Conservation (phyloP, 2,113 vertebrate species). For the Catagonus wagneri region DNA sequence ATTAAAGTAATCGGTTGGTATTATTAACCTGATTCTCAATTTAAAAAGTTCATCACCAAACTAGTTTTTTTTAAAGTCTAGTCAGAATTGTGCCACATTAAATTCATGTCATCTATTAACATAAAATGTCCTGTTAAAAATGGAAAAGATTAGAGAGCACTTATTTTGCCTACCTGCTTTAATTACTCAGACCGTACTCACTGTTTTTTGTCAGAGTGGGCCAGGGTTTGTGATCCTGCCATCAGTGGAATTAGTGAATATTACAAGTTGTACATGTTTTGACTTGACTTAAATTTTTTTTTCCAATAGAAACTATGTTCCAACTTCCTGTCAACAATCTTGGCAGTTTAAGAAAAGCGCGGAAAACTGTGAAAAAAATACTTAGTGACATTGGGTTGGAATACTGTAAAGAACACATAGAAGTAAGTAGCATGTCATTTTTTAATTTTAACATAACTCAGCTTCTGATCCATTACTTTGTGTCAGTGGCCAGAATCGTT, state of each 20-base stretch:
- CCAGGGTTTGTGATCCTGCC: constrained; percentile 77
- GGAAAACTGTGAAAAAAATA: constrained; percentile 99
- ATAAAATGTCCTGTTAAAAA: constrained; percentile 30
- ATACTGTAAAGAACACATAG: constrained; percentile 98
- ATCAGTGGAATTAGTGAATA: constrained; percentile 76
- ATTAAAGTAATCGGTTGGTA: constrained; percentile 63
- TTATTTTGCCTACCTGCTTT: constrained; percentile 65
- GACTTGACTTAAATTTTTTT: constrained; percentile 86
- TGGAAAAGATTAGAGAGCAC: constrained; percentile 24
- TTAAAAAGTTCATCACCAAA: constrained; percentile 44
- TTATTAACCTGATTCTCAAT: constrained; percentile 45
- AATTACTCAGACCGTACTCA: constrained; percentile 49
- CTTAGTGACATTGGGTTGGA: constrained; percentile 99
- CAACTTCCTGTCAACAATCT: constrained; percentile 99
- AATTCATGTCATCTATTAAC: not conserved
- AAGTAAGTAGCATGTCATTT: constrained; percentile 91
- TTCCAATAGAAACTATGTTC: constrained; percentile 97
- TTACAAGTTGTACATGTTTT: constrained; percentile 78
- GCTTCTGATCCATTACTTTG: constrained; percentile 72
- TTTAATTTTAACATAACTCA: constrained; percentile 72
- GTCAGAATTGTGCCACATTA: constrained; percentile 41
- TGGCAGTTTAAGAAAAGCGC: constrained; percentile 99
- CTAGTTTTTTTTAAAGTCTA: constrained; percentile 31
- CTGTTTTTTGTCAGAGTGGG: constrained; percentile 66
- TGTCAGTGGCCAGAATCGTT: constrained; percentile 38